Base-by-base conservation (phyloP, 1,140 invertebrate genomes). In the Drosophila yakuba region DNA sequence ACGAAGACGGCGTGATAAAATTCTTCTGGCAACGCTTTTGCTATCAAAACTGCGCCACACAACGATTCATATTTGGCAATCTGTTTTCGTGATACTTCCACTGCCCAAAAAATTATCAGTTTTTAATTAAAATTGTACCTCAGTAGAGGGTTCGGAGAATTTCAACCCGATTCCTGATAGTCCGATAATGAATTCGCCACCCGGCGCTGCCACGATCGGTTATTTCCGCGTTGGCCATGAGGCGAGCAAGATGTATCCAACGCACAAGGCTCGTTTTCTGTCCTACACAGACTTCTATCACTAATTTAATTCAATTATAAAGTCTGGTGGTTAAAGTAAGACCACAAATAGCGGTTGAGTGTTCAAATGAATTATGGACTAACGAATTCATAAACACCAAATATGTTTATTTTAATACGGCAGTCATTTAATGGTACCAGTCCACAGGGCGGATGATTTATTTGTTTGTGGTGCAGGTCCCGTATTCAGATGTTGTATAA, bases 81-180 rank as follows among this genome's bases (percentile, higher is more conserved):
- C 61, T 75, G 47, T 75, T 75, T 64, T 48, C 20, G 50, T 74
- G 52, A 47, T 54, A 75, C 45, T 38, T 58, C 12, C 41, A 56
- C 44, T 62, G 14, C 58, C 69, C 35, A 28, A 52, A 68, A 45
- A 23, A 38, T 61, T 73, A 73, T 73, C 69, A 73, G 25, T 73
- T 75, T 75, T 75, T 75, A 75, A 75, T 75, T 75, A 75, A 75
- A 75, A 67, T 54, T 59, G 73, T 75, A 74, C 73, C 72, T 38
- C 41, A 20, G 48, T 59, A 12, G 20, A 36, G 25, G 23, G 52
- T 75, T 75, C 73, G 61, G 15, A 59, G 73, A 75, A 75, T 67
- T 75, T 15, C 7, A 50, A 43, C 38, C 47, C 55, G 73, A 47
- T 66, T 66, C 32, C 43, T 36, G 72, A 75, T 75, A 66, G 47